Conservation (phyloP, 1,140 invertebrate genomes). For the Papilio dardanus region DNA sequence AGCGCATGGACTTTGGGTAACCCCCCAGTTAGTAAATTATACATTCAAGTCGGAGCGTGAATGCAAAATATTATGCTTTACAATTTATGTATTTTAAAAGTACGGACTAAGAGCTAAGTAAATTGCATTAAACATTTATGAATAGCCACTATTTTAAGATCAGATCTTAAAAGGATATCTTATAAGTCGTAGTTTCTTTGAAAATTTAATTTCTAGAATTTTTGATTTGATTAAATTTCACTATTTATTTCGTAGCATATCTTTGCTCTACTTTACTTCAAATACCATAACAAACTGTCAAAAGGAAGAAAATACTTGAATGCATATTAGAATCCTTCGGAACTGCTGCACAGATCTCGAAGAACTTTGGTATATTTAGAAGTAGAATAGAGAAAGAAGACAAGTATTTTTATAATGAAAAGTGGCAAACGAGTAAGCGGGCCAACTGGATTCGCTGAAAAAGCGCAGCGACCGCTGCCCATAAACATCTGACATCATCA, state of each 20-base stretch:
- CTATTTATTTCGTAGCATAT: neutral
- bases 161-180: constrained; percentile 1
- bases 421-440: no score
- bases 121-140: constrained; percentile 29
- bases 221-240: neutral
- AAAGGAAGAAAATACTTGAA: no score
- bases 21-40: neutral
- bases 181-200: neutral
- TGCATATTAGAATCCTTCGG: no score
- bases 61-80: constrained; percentile 13
- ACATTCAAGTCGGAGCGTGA: neutral
- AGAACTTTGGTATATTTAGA: no score
- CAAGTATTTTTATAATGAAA: no score
- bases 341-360: no score
- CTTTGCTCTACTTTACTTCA: neutral
- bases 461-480: no score
- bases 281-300: no score
- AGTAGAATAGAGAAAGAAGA: no score
- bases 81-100: constrained; percentile 14
- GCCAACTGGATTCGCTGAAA: no score
- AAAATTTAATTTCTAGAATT: neutral
- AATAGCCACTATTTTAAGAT: constrained; percentile 17
- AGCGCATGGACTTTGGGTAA: no score
- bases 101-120: constrained; percentile 8
- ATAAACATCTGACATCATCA: no score